Conservation (phyloP, 2,113 vertebrate species). For the Falco punctatus region DNA sequence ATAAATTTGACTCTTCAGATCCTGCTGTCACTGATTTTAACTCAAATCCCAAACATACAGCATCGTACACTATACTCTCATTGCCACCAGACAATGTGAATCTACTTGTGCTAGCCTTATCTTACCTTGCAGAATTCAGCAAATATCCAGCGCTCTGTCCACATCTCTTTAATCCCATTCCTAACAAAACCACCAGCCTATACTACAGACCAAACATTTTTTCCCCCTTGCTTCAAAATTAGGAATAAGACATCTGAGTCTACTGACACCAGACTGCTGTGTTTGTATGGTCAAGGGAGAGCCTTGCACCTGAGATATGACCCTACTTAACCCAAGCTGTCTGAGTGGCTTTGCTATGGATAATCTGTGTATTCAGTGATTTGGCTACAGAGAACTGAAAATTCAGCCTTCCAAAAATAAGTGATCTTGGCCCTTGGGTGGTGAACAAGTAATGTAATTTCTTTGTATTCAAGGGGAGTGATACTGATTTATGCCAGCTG, state of each 20-base stretch:
- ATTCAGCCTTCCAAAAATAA: neutral
- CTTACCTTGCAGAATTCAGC: neutral
- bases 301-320: neutral
- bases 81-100: neutral
- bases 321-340: neutral
- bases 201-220: neutral
- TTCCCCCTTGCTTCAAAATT: neutral
- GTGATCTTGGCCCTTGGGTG: neutral
- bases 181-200: neutral
- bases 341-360: neutral
- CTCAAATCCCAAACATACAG: neutral
- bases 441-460: neutral
- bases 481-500: neutral
- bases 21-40: neutral
- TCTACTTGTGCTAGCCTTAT: neutral
- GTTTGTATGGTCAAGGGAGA: neutral
- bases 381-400: neutral
- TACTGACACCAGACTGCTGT: neutral
- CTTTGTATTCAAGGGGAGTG: neutral
- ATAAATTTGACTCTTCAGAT: neutral
- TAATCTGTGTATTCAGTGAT: neutral
- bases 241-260: neutral
- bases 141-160: neutral
- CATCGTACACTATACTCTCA: neutral
- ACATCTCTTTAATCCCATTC: neutral